Evolutionary conservation across 2,113 vertebrate species (phyloP).

Genomic region (Podarcis raffonei): DNA sequence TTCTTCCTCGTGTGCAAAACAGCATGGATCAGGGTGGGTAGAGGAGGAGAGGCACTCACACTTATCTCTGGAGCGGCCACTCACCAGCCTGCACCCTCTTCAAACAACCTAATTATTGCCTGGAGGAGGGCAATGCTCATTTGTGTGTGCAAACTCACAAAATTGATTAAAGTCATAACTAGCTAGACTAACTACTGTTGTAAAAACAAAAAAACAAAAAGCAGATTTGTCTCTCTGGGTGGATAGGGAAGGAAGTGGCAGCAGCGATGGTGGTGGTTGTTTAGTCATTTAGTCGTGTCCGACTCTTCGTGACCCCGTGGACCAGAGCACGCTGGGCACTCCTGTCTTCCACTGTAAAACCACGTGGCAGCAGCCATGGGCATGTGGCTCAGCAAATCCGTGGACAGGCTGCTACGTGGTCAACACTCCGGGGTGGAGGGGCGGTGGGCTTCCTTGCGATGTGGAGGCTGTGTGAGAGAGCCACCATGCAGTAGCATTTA

Average conservation of each 20-base stretch:
- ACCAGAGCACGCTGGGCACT: too few relatives aligned
- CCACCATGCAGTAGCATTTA: too few relatives aligned
- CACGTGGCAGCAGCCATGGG: too few relatives aligned
- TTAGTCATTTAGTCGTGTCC: too few relatives aligned
- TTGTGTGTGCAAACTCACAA: not conserved
- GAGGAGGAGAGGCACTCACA: too few relatives aligned
- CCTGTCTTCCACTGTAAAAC: too few relatives aligned
- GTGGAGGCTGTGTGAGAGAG: too few relatives aligned
- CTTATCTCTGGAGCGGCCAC: not conserved
- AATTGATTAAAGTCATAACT: constrained; percentile 30
- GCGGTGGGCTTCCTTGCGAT: too few relatives aligned
- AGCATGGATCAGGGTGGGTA: not conserved
- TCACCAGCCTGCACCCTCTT: not conserved
- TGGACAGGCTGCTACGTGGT: too few relatives aligned
- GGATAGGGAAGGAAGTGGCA: not conserved
- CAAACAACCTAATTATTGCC: not conserved
- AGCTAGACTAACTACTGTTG: constrained; percentile 27
- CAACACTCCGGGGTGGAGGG: too few relatives aligned
- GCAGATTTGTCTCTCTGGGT: constrained; percentile 1
- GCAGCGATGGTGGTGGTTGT: not conserved
- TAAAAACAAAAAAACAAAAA: not conserved
- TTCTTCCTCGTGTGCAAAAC: not conserved
- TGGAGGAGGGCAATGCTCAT: not conserved
- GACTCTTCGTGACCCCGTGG: too few relatives aligned
- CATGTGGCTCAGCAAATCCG: too few relatives aligned